These are phyloP conservation scores for Hermodice carunculata DNA, from an alignment of 2,888 invertebrate genomes.

Conservation along the genomic window DNA sequence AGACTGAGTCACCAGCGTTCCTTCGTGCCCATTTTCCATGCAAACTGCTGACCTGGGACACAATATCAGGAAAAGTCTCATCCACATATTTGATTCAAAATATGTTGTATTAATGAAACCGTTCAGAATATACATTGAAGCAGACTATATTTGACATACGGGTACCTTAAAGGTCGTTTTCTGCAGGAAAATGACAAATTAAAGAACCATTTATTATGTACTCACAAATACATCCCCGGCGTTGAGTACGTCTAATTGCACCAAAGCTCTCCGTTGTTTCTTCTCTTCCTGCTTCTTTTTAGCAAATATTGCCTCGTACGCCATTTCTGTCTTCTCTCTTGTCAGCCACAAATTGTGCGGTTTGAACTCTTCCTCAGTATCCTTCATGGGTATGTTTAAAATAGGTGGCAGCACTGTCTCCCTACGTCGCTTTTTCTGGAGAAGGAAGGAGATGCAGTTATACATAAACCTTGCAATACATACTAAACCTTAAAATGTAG, in stretches of 20 bases:
- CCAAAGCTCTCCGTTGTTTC: conserved; percentile 47
- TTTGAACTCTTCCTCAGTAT: background rate
- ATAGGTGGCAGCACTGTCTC: conserved; percentile 10
- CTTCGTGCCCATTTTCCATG: no score
- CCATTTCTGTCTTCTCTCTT: conserved; percentile 53
- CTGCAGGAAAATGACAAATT: background rate
- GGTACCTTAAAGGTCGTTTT: no score
- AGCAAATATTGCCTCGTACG: conserved; percentile 9
- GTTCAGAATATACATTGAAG: no score
- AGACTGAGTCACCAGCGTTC: no score
- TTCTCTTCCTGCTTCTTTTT: conserved; percentile 33
- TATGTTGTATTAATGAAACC: no score
- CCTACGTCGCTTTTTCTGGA: conserved; percentile 6
- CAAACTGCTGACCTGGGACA: no score
- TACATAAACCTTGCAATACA: no score
- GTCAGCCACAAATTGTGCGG: conserved; percentile 53
- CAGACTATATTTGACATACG: no score
- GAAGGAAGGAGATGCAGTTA: background rate
- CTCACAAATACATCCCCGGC: conserved; percentile 65
- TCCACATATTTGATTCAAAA: no score
- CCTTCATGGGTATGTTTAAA: conserved; percentile 22
- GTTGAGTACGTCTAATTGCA: conserved; percentile 58
- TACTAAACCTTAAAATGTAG: no score
- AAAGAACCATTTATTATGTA: conserved; percentile 15
- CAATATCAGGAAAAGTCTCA: no score